Conservation (phyloP, 2,797 vertebrate genomes). For the Cyclura pinguis region DNA sequence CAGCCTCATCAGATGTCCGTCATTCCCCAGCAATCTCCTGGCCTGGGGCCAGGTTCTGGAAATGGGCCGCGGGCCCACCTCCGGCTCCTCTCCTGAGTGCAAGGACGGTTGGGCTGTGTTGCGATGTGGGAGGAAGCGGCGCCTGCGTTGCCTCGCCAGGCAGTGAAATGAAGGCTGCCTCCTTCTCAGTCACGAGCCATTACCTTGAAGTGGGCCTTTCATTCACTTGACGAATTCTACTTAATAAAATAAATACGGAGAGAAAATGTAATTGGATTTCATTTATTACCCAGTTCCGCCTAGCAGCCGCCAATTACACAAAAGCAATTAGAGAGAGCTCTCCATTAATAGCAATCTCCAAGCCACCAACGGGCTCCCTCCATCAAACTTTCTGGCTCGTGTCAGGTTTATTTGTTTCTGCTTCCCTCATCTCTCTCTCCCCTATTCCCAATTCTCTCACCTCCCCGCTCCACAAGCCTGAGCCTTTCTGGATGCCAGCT, state of each 20-base stretch:
- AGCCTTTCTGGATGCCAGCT: background rate
- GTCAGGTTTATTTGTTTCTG: slow-evolving; percentile 48
- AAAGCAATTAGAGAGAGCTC: slow-evolving; percentile 79
- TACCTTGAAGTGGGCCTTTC: slow-evolving; percentile 71
- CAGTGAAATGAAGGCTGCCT: slow-evolving; percentile 63
- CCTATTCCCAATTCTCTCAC: no score
- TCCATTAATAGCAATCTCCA: slow-evolving; percentile 78
- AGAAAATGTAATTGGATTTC: slow-evolving; percentile 80
- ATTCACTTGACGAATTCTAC: slow-evolving; percentile 74
- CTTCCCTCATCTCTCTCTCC: background rate
- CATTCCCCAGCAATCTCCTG: background rate
- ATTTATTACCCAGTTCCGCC: slow-evolving; percentile 80
- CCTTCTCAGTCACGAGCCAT: slow-evolving; percentile 70
- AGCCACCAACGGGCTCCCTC: slow-evolving; percentile 72
- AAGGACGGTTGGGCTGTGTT: background rate
- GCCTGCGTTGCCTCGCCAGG: background rate
- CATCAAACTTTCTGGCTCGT: slow-evolving; percentile 74
- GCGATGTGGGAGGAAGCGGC: no score
- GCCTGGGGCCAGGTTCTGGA: background rate
- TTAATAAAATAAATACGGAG: slow-evolving; percentile 80
- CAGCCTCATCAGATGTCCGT: background rate
- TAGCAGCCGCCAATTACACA: slow-evolving; percentile 78
- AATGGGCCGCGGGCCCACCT: background rate
- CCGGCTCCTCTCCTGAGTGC: background rate
- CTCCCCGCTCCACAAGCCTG: background rate